A percentile compares a stretch with the other conserved stretches of the same genome.
Evolutionary conservation across 2,888 invertebrate genomes (phyloP).

Genomic region (Sphaerophoria rueppellii): DNA sequence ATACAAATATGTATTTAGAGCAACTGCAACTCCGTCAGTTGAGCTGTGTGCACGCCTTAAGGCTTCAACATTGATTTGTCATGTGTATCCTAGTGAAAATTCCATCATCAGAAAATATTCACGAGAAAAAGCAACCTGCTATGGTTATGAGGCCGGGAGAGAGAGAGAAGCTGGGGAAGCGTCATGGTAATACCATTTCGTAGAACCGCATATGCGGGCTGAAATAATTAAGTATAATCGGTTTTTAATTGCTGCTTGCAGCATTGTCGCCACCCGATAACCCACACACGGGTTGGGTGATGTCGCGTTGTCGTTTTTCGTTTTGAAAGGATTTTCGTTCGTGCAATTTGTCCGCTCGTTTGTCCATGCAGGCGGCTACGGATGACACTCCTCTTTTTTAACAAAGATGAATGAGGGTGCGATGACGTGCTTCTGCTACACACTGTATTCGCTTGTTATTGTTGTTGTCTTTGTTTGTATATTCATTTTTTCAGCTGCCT

Average conservation of each 20-base stretch:
- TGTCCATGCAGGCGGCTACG: slow-evolving; percentile 67
- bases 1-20: slow-evolving; percentile 52
- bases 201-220: slow-evolving; percentile 62
- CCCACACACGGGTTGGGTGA: slow-evolving; percentile 12
- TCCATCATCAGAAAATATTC: slow-evolving; percentile 51
- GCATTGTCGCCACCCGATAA: slow-evolving; percentile 42
- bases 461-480: slow-evolving; percentile 24
- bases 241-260: slow-evolving; percentile 69
- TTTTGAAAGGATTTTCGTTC: slow-evolving; percentile 36
- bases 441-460: slow-evolving; percentile 41
- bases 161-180: neutral
- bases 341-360: slow-evolving; percentile 70
- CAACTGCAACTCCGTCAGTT: slow-evolving; percentile 17
- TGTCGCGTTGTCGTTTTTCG: slow-evolving; percentile 13
- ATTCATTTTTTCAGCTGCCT: neutral
- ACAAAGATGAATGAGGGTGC: slow-evolving; percentile 71
- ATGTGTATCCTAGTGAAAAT: slow-evolving; percentile 65
- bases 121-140: neutral
- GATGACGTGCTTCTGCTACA: slow-evolving; percentile 43
- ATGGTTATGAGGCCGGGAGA: neutral
- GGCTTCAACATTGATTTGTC: slow-evolving; percentile 65
- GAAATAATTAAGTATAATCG: slow-evolving; percentile 72
- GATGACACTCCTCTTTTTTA: slow-evolving; percentile 69
- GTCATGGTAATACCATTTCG: slow-evolving; percentile 39
- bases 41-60: slow-evolving; percentile 38